Evolutionary conservation across 2,797 vertebrate genomes (phyloP).

Genomic region (Microcaecilia unicolor): DNA sequence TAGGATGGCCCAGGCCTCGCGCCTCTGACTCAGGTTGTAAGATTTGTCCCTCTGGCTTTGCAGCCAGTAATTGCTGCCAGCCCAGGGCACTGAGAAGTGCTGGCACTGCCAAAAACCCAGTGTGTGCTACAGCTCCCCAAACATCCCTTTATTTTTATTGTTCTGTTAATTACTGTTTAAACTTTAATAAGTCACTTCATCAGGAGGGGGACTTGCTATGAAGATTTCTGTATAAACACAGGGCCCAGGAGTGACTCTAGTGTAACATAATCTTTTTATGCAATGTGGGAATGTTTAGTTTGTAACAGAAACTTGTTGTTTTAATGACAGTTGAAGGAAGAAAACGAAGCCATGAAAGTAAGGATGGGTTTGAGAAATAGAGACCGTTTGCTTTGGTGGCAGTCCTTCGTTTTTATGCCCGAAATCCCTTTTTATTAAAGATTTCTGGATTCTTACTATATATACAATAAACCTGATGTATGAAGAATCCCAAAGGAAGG

Average conservation of each 20-base stretch:
- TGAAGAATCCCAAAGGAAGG: too few relatives aligned
- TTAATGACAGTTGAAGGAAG: constrained; percentile 65
- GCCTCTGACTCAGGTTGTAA: not conserved
- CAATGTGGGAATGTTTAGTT: constrained; percentile 96
- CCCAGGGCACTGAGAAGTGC: constrained; percentile 67
- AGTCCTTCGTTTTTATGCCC: too few relatives aligned
- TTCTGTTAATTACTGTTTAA: constrained; percentile 83
- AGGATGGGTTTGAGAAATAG: too few relatives aligned
- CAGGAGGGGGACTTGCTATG: constrained; percentile 69
- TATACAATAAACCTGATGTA: too few relatives aligned
- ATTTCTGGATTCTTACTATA: too few relatives aligned
- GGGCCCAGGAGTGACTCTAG: constrained; percentile 61
- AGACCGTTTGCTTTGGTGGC: too few relatives aligned
- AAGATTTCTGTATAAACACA: constrained; percentile 66
- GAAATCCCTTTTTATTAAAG: too few relatives aligned
- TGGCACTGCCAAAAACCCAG: constrained; percentile 71
- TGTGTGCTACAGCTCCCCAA: constrained; percentile 68
- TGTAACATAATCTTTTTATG: constrained; percentile 72
- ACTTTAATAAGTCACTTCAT: constrained; percentile 77
- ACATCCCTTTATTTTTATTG: constrained; percentile 77
- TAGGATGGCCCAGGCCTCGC: not conserved
- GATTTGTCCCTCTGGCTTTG: constrained; percentile 24
- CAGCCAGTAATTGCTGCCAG: constrained; percentile 54
- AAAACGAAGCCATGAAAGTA: too few relatives aligned
- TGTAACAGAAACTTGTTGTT: constrained; percentile 92